Conservation (phyloP, 2,113 vertebrate species). For the Urocynchramus pylzowi region DNA sequence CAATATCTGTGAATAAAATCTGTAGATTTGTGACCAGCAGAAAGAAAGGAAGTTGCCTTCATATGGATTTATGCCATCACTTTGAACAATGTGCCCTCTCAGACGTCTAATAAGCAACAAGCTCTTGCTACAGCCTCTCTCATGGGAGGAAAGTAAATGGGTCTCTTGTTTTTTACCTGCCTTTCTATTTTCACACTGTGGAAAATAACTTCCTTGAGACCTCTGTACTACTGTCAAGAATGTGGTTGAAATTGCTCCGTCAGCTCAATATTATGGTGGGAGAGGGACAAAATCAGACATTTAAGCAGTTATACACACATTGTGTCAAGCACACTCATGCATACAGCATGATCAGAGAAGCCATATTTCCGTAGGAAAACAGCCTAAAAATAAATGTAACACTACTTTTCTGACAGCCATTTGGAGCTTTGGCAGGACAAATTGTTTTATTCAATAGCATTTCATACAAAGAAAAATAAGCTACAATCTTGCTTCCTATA, state of each 20-base stretch:
- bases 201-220: conserved; percentile 5
- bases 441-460: conserved; percentile 13
- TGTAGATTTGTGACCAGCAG: neutral
- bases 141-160: neutral
- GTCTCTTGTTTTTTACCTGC: neutral
- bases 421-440: conserved; percentile 18
- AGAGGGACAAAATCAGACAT: conserved; percentile 10
- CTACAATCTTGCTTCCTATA: neutral
- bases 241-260: neutral
- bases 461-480: neutral
- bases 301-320: neutral
- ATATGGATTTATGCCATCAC: neutral
- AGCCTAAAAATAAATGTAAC: conserved; percentile 22
- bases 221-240: conserved; percentile 1
- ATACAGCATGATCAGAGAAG: neutral
- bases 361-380: conserved; percentile 30
- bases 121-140: neutral
- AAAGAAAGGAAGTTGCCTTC: neutral
- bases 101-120: neutral
- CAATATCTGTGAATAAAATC: neutral
- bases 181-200: neutral
- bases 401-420: conserved; percentile 19
- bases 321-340: neutral
- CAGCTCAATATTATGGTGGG: neutral
- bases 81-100: neutral